These are phyloP conservation scores for Neodiprion fabricii DNA, from an alignment of 1,140 invertebrate species.

Conservation along the genomic window DNA sequence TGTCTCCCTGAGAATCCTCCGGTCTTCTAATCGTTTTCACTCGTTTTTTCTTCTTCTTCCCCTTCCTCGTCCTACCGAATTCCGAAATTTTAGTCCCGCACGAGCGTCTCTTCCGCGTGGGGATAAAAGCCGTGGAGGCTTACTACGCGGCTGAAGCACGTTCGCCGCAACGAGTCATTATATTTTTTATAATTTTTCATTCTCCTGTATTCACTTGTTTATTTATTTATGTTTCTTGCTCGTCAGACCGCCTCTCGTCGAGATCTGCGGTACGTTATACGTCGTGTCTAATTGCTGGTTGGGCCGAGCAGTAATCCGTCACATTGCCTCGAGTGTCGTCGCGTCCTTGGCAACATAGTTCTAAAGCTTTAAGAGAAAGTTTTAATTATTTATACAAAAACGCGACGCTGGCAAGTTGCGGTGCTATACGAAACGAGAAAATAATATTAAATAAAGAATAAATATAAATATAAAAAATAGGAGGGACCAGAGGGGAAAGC, in stretches of 20 bases:
- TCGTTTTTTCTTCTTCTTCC: conserved; percentile 7
- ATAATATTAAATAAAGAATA: background rate
- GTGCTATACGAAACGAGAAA: background rate
- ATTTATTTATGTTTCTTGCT: no score
- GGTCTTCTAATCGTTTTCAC: conserved; percentile 7
- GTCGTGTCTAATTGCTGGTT: no score
- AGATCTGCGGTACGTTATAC: no score
- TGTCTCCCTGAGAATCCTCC: conserved; percentile 36
- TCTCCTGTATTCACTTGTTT: no score
- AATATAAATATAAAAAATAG: no score
- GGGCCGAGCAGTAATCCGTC: no score
- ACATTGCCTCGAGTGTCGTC: no score
- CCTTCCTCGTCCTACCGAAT: conserved; percentile 6
- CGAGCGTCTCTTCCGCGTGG: conserved; percentile 7
- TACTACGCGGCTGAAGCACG: no score
- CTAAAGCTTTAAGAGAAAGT: background rate
- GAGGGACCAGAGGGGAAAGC: background rate
- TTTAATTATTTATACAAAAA: background rate
- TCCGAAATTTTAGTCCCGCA: conserved; percentile 30
- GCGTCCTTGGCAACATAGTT: background rate
- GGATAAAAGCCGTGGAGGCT: background rate
- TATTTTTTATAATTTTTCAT: no score
- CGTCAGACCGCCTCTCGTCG: no score
- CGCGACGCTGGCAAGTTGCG: background rate
- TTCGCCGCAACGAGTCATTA: no score